A percentile compares a stretch with the other conserved stretches of the same genome.
Conservation (phyloP, 2,888 invertebrate genomes). For the Epirrhoe tristata region DNA sequence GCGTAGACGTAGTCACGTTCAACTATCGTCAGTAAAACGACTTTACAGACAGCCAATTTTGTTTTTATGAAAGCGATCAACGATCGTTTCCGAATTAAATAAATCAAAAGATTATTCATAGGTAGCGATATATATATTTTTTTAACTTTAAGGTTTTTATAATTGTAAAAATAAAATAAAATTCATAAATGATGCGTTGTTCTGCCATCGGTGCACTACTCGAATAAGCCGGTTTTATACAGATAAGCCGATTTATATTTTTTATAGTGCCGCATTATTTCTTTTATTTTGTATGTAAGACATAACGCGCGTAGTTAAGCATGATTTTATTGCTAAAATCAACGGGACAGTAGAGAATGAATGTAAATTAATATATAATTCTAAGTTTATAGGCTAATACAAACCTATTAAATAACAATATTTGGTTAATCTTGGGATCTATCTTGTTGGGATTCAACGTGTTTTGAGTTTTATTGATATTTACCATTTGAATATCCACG, state of each 20-base stretch:
- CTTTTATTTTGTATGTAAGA: slow-evolving; percentile 73
- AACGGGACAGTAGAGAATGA: slow-evolving; percentile 61
- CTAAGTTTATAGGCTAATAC: slow-evolving; percentile 50
- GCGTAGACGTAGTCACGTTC: too few species aligned
- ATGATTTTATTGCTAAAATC: slow-evolving; percentile 67
- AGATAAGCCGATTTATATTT: slow-evolving; percentile 84
- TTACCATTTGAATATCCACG: slow-evolving; percentile 38
- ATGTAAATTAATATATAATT: slow-evolving; percentile 60
- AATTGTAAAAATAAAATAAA: neutral
- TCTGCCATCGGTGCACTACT: slow-evolving; percentile 68
- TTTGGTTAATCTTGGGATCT: slow-evolving; percentile 53
- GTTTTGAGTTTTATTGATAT: slow-evolving; percentile 45
- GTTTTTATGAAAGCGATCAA: too few species aligned
- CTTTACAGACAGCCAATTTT: too few species aligned
- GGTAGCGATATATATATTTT: too few species aligned
- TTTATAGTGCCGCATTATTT: slow-evolving; percentile 76
- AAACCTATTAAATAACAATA: slow-evolving; percentile 59
- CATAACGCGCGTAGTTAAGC: slow-evolving; percentile 63
- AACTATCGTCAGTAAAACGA: too few species aligned
- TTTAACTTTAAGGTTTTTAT: neutral
- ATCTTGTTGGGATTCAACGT: slow-evolving; percentile 52
- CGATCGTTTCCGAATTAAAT: too few species aligned
- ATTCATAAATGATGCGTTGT: slow-evolving; percentile 9
- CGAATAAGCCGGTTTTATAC: slow-evolving; percentile 81
- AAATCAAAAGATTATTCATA: too few species aligned